Percentiles rank a stretch among this genome's conserved stretches.
Conservation (phyloP, 2,113 vertebrate genomes). For the Rhea americana region DNA sequence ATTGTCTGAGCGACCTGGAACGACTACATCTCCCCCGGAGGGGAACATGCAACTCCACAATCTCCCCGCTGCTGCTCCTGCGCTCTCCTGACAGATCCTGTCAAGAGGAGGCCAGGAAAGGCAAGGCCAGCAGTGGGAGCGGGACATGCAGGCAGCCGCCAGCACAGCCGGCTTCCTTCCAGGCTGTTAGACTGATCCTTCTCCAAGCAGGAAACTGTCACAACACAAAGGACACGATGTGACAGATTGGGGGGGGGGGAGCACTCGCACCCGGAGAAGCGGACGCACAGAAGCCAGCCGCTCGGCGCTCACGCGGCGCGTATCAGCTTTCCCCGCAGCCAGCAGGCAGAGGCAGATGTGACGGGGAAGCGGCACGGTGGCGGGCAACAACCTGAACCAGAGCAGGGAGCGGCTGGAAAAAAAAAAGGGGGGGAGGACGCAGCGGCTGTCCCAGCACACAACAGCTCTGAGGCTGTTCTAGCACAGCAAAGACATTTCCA, state of each 20-base stretch:
- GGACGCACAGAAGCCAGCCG: fast-evolving
- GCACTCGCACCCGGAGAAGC: neutral
- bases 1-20: neutral
- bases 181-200: conserved; percentile 55
- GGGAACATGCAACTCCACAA: neutral
- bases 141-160: neutral
- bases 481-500: neutral
- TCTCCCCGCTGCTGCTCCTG: fast-evolving
- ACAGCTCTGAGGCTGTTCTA: neutral
- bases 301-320: fast-evolving
- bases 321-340: neutral
- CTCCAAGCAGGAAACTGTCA: conserved; percentile 62
- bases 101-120: conserved; percentile 11
- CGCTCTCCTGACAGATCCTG: neutral
- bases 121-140: conserved; percentile 16
- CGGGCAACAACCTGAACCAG: fast-evolving
- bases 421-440: neutral
- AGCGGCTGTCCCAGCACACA: fast-evolving
- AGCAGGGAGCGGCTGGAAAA: neutral
- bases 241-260: conserved; percentile 51
- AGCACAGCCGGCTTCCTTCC: conserved; percentile 55
- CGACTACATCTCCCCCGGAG: neutral
- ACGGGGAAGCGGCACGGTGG: neutral
- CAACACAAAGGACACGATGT: conserved; percentile 48
- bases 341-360: neutral